These are phyloP conservation scores for Brenthis daphne DNA, from an alignment of 2,888 invertebrate species.

Conservation along the genomic window DNA sequence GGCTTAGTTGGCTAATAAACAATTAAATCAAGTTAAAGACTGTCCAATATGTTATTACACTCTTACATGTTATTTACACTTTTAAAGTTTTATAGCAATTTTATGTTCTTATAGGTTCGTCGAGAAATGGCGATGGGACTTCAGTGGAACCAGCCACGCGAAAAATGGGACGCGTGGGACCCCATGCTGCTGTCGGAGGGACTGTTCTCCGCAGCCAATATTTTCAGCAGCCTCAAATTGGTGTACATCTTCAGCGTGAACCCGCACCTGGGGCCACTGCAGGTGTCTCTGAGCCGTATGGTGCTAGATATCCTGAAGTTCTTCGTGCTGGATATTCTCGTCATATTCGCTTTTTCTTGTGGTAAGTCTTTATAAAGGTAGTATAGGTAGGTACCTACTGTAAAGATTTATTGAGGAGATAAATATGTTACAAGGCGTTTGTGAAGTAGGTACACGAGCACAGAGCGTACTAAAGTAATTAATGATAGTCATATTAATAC, in stretches of 20 bases:
- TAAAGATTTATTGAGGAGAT: no score
- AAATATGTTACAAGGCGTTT: no score
- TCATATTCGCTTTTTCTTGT: conserved; percentile 97
- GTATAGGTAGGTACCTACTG: no score
- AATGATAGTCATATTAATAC: no score
- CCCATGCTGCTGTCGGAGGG: conserved; percentile 98
- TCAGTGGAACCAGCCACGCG: conserved; percentile 87
- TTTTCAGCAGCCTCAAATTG: conserved; percentile 95
- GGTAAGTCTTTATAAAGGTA: conserved; percentile 82
- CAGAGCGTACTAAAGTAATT: no score
- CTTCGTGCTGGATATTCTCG: conserved; percentile 95
- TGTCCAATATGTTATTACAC: no score
- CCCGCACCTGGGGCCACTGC: conserved; percentile 97
- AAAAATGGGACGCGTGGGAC: conserved; percentile 99
- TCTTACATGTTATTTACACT: no score
- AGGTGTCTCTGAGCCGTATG: conserved; percentile 97
- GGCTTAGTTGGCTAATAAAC: no score
- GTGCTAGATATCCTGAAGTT: conserved; percentile 98
- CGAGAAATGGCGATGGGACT: conserved; percentile 85
- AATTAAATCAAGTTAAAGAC: no score
- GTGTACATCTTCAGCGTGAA: conserved; percentile 99
- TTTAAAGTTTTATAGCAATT: background rate
- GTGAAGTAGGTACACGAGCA: no score
- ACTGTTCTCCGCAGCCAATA: conserved; percentile 98
- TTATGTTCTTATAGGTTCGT: conserved; percentile 83